Evolutionary conservation across 2,797 vertebrate genomes (phyloP), one percentile per base, ranked within the genome.

Genomic region (Spinibarbus caldwelli): DNA sequence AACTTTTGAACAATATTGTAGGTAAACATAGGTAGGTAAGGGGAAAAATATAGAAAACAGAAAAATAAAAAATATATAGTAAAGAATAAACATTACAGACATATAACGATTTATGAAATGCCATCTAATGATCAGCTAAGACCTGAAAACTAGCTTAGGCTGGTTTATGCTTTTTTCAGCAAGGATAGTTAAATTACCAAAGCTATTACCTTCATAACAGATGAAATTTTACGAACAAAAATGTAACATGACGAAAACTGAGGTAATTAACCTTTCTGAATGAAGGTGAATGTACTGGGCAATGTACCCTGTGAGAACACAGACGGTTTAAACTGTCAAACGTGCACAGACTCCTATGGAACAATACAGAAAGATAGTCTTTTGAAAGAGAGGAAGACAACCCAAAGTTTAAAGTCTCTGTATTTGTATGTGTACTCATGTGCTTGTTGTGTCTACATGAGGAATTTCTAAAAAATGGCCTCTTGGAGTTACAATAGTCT

Each of bases 401-500:
- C 41, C 68, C 36, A 80, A 80, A 19, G 29, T 71, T 73, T 4
- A 29, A 81, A 52, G 70, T 81, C 5, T 43, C 10, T 43, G 14
- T 70, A n/a, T 67, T 47, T 83, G 41, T 83, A n/a, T 38, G 34
- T 47, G 19, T 17, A 45, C 29, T 31, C 14, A 26, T 41, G 49
- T 5, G 19, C 15, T 21, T 70, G 34, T 80, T 82, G 41, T 66
- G 59, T 85, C 36, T 85, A 36, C 3, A 7, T 57, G n/a, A 80
- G 83, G 80, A 77, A 68, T 80, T 78, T 78, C 81, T 86, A 84
- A 41, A 85, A n/a, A 87, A 62, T 31, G 29, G 64, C 68, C 29
- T 77, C 73, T 85, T 49, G 68, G 70, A 62, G 62, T 89, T 83
- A 86, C 84, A 89, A n/a, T n/a, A 73, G 84, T 45, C 67, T 89